Percentiles rank a stretch among this genome's conserved stretches.
Conservation (phyloP, 2,113 vertebrate genomes). For the Psophia crepitans region DNA sequence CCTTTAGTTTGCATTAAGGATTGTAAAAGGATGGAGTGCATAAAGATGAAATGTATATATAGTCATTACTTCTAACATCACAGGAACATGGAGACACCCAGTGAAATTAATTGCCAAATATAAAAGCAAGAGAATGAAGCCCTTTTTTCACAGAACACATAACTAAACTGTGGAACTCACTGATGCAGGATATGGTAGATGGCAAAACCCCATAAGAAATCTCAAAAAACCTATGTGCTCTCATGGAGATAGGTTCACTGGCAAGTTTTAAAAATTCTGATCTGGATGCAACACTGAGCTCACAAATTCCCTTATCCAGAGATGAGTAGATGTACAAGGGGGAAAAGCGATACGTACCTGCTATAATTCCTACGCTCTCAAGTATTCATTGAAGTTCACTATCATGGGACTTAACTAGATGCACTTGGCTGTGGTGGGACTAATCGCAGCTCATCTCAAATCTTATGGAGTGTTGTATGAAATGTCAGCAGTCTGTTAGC, state of each 20-base stretch:
- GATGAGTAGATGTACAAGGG: neutral
- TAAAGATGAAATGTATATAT: neutral
- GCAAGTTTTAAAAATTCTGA: neutral
- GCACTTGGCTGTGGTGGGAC: neutral
- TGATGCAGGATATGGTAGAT: neutral
- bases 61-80: neutral
- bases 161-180: neutral
- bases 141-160: neutral
- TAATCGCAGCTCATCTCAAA: neutral
- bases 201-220: neutral
- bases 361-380: neutral
- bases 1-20: neutral
- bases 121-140: neutral
- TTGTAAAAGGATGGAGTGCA: neutral
- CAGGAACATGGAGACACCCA: neutral
- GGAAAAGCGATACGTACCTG: neutral
- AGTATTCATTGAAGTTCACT: neutral
- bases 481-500: neutral
- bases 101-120: neutral
- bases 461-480: neutral
- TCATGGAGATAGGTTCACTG: neutral
- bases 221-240: neutral
- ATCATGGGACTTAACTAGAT: neutral
- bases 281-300: neutral
- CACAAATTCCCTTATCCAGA: neutral